Conservation (phyloP, 1,140 invertebrate genomes). For the Drosophila ambigua region DNA sequence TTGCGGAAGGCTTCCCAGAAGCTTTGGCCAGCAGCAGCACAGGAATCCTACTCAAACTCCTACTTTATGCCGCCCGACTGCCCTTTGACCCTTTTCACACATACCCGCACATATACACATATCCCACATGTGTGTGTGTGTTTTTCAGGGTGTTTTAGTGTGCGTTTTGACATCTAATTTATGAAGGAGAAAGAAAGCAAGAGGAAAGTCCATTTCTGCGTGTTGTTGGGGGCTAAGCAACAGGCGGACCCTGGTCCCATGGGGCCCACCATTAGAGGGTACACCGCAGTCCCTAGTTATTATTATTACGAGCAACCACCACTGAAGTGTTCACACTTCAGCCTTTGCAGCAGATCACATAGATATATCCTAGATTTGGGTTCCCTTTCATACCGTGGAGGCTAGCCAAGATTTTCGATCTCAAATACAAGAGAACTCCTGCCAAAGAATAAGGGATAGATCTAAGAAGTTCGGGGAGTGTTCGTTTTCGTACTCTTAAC, state of each 20-base stretch:
- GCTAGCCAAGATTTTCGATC: too few species aligned
- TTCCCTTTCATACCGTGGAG: too few species aligned
- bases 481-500: too few species aligned
- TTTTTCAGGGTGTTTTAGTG: slow-evolving; percentile 55
- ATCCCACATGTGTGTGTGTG: slow-evolving; percentile 16
- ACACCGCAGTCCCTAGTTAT: slow-evolving; percentile 33
- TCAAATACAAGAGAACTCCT: too few species aligned
- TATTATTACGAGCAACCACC: background rate
- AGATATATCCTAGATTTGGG: too few species aligned
- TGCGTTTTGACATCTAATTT: slow-evolving; percentile 75
- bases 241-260: slow-evolving; percentile 18
- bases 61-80: slow-evolving; percentile 16
- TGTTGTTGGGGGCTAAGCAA: slow-evolving; percentile 18
- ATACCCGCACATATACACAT: background rate
- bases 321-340: too few species aligned
- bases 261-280: slow-evolving; percentile 28
- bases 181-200: slow-evolving; percentile 64
- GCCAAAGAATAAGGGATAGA: too few species aligned
- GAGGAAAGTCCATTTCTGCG: slow-evolving; percentile 9
- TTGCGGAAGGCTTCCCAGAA: slow-evolving; percentile 34
- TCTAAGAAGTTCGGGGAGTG: too few species aligned
- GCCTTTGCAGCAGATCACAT: too few species aligned
- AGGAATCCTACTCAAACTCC: slow-evolving; percentile 37
- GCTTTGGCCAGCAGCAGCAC: slow-evolving; percentile 35
- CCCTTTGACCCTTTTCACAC: slow-evolving; percentile 67